Base-by-base conservation (phyloP, 2,888 invertebrate genomes). In the Abrostola tripartita region DNA sequence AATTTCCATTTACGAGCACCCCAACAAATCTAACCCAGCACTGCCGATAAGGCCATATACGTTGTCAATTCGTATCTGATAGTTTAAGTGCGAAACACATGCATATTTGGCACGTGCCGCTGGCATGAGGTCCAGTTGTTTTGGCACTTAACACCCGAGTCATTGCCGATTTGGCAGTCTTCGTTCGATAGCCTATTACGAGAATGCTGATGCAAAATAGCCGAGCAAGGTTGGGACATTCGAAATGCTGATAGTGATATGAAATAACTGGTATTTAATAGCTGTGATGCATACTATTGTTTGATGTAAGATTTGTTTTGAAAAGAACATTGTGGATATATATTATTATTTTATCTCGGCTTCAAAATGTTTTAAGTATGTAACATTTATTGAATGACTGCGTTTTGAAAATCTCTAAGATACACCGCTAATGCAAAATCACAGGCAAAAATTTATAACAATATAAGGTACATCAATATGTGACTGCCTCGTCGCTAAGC, bases 151-250 rank as follows among this genome's bases (percentile, higher is more conserved):
- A 79, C 81, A 82, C 81, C 38, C 82, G 73, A 86, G 82, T 82
- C 85, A 81, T 75, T 69, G 86, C 77, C 87, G 80, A 89, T 91
- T 92, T 90, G 90, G 91, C 90, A 89, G 82, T 88, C 88, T 86
- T 88, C 78, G 85, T 82, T 67, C 83, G 67, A 77, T 75, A 50
- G 81, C 50, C 79, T 81, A 83, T 88, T 87, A 88, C 73, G 81
- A 82, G 78, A 83, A 80, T 79, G 86, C 87, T 89, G 86, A 86
- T 88, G 81, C 76, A 63, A 71, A 68, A 63, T 59, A 62, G 53
- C 49, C 61, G 64, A 52, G 35, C 49, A 42, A 10, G 44, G 51
- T 41, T 44, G 41, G 37, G 9, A 12, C 44, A 65, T 71, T 71
- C 50, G 14, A 67, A 68, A 52, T 44, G 38, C 9, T 51, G 50